Evolutionary conservation across 1,140 invertebrate species (phyloP), one percentile per base, ranked within the genome.

Genomic region (Lepidurus couesii): DNA sequence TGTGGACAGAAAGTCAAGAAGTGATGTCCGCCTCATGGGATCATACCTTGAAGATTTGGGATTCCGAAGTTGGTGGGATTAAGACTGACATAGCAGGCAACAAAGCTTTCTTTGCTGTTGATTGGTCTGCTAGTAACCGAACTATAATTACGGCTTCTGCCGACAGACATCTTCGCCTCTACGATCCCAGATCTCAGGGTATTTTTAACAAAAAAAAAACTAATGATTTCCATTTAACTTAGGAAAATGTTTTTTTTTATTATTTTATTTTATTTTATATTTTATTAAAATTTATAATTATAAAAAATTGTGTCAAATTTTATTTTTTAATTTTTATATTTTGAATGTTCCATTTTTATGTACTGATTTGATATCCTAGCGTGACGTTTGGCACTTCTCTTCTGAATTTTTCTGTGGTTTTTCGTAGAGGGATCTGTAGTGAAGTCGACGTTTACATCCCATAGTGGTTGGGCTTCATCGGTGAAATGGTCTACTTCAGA

Each of bases 1-100:
- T 90, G 73, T 99, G 96, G 96, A 89, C 92, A 79, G 91, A 92
- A 80, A 87, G 87, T 76, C 86, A 90, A 65, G 91, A 90, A 78
- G 84, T 98, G 2, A 88, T 94, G 13, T 95, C 95, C 0, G 89
- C 90, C 81, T 93, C 94, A 0, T 97, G 96, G 96, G 98, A 99
- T 87, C 96, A 99, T 83, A 95, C 96, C 0, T 86, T 99, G 10
- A 92, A 93, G 84, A 82, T 97, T 5, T 99, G 98, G 98, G 97
- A 99, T 86, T 87, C 94, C 34, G 91, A 96, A 85, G 84, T 93
- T 44, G 92, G 91, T 78, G 92, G 91, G 13, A 90, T 95, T 9
- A 94, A 93, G 83, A 88, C 90, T 65, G 93, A 96, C 85, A 88
- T 95, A 80, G 88, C 90, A 77, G 95, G 94, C 53, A 94, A 95